Percentiles rank a stretch among this genome's conserved stretches.
These are phyloP conservation scores for Sesamia inferens DNA, from an alignment of 2,888 invertebrate species.

Conservation along the genomic window DNA sequence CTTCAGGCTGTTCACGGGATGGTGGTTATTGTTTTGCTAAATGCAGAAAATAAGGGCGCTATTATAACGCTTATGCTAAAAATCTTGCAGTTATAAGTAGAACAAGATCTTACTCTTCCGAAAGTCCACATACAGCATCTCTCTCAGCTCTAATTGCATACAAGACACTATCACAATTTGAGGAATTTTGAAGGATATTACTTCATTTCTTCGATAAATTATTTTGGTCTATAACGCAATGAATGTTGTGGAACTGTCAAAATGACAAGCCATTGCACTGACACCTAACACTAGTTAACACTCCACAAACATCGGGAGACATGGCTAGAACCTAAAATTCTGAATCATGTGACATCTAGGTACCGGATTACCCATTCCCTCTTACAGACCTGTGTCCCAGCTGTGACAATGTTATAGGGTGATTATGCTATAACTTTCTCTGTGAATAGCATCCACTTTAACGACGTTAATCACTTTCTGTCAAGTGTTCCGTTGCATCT, in stretches of 20 bases:
- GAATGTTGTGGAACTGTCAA: no score
- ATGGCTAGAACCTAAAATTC: no score
- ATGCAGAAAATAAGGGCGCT: background rate
- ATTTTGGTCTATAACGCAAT: no score
- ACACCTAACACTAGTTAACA: no score
- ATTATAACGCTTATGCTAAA: background rate
- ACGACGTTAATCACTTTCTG: background rate
- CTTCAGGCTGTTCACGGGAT: constrained; percentile 16
- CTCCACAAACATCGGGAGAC: no score
- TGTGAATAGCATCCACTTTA: background rate
- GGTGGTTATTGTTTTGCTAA: background rate
- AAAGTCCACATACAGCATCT: background rate
- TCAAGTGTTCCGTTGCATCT: background rate
- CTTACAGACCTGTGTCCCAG: background rate
- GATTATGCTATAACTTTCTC: background rate
- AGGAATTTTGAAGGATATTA: no score
- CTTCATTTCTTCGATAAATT: no score
- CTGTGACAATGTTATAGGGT: background rate
- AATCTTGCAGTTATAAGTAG: background rate
- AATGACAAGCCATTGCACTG: no score
- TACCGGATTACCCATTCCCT: background rate
- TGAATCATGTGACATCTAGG: no score
- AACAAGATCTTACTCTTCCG: background rate
- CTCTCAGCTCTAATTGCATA: background rate
- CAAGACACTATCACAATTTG: no score